Percentiles rank a stretch among this genome's conserved stretches.
Evolutionary conservation across 2,797 vertebrate species (phyloP).

Genomic region (Rallus crepitans): DNA sequence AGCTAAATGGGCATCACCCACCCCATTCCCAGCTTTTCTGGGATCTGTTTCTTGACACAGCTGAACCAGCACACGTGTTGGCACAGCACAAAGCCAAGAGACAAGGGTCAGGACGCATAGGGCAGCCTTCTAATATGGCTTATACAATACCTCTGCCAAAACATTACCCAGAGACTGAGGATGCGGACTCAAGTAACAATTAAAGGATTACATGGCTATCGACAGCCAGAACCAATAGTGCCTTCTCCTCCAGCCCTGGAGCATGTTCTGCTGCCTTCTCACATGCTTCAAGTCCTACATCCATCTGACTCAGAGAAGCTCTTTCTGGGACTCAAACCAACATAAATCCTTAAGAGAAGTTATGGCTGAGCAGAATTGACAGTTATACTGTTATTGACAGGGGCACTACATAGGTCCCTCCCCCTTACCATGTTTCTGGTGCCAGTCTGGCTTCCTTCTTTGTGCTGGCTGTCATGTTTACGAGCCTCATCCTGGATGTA

Average conservation of each 20-base stretch:
- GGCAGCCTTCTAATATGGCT: background rate
- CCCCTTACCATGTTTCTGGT: accelerated
- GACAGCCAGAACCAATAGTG: background rate
- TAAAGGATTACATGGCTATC: background rate
- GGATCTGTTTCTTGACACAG: background rate
- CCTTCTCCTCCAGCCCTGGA: background rate
- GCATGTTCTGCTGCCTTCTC: background rate
- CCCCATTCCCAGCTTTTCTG: background rate
- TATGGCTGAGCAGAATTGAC: background rate
- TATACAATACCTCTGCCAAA: accelerated
- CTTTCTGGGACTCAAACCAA: background rate
- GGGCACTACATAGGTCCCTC: background rate
- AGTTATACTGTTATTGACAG: background rate
- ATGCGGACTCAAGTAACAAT: background rate
- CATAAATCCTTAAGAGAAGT: background rate
- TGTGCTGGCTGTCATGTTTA: background rate
- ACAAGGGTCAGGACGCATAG: background rate
- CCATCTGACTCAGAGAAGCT: background rate
- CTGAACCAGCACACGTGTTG: accelerated
- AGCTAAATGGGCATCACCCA: background rate
- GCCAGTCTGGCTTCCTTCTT: background rate
- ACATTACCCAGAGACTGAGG: background rate
- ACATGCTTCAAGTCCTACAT: background rate
- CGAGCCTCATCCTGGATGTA: background rate
- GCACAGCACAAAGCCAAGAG: background rate